phyloP scores from a whole-genome alignment of 1,140 invertebrate genomes.

The Thaumetopoea pityocampa region DNA sequence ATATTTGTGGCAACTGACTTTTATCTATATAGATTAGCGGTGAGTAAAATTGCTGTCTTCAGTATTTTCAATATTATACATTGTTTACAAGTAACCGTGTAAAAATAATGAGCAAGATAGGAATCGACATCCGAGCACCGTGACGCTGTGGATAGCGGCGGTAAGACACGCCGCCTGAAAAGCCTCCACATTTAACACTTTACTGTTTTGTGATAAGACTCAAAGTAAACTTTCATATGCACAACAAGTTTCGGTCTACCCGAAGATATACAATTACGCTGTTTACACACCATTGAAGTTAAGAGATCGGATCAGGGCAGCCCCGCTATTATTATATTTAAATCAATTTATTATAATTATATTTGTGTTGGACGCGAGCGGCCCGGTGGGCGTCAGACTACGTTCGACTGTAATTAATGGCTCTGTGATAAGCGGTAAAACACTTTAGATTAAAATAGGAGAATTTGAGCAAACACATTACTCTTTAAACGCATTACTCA shows the following conservation, averaged over 20 bases:
- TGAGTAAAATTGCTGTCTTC: slow-evolving; percentile 8
- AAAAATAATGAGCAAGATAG: slow-evolving; percentile 15
- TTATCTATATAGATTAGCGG: slow-evolving; percentile 7
- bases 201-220: too few species aligned
- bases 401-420: slow-evolving; percentile 60
- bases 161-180: too few species aligned
- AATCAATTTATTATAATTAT: slow-evolving; percentile 70
- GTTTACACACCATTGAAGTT: slow-evolving; percentile 42
- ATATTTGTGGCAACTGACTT: too few species aligned
- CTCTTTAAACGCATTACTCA: slow-evolving; percentile 39
- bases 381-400: slow-evolving; percentile 43
- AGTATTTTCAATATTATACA: slow-evolving; percentile 15
- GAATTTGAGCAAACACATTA: slow-evolving; percentile 40
- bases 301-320: slow-evolving; percentile 31
- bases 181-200: too few species aligned
- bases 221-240: too few species aligned
- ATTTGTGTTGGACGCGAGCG: slow-evolving; percentile 32
- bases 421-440: slow-evolving; percentile 54
- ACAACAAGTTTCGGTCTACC: too few species aligned
- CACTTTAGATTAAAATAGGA: slow-evolving; percentile 65
- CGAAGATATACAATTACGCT: slow-evolving; percentile 50
- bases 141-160: too few species aligned
- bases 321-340: slow-evolving; percentile 63
- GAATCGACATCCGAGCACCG: slow-evolving; percentile 1
- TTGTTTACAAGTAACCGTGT: slow-evolving; percentile 13